A percentile compares a stretch with the other conserved stretches of the same genome.
phyloP scores from a whole-genome alignment of 30 jellyfish, hydroid and myxozoan genomes.

The Sanderia malayensis region DNA sequence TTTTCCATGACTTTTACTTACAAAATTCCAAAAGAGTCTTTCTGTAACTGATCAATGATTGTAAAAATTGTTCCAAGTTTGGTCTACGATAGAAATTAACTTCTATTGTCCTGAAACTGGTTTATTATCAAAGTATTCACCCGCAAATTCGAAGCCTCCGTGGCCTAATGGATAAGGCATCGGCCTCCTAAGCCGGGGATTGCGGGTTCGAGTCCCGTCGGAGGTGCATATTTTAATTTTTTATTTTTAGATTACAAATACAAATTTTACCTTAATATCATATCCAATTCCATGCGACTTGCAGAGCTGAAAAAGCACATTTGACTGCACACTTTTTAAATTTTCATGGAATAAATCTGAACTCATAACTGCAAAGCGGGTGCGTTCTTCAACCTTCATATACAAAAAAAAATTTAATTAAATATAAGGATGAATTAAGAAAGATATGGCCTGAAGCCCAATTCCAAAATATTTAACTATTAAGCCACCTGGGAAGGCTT shows the following conservation, averaged over 20 bases:
- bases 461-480: too few relatives aligned
- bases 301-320: conserved; percentile 87
- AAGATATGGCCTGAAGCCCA: too few relatives aligned
- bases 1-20: too few relatives aligned
- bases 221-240: conserved; percentile 67
- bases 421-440: too few relatives aligned
- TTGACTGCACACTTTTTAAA: conserved; percentile 77
- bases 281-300: conserved; percentile 89
- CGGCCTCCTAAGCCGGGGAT: too few relatives aligned
- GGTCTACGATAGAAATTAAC: conserved; percentile 23
- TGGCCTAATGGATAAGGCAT: too few relatives aligned
- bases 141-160: conserved; percentile 98
- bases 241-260: too few relatives aligned
- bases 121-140: conserved; percentile 37
- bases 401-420: not conserved
- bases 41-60: conserved; percentile 58
- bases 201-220: conserved; percentile 99
- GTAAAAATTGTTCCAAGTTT: conserved; percentile 83
- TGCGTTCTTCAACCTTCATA: conserved; percentile 9
- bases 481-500: too few relatives aligned
- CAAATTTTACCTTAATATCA: conserved; percentile 63
- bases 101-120: not conserved
- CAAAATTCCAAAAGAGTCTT: conserved; percentile 81
- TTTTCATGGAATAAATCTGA: conserved; percentile 63
- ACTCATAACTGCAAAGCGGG: conserved; percentile 68